These are phyloP conservation scores for Drosophila paranaensis DNA, from an alignment of 2,888 invertebrate species.

Conservation along the genomic window DNA sequence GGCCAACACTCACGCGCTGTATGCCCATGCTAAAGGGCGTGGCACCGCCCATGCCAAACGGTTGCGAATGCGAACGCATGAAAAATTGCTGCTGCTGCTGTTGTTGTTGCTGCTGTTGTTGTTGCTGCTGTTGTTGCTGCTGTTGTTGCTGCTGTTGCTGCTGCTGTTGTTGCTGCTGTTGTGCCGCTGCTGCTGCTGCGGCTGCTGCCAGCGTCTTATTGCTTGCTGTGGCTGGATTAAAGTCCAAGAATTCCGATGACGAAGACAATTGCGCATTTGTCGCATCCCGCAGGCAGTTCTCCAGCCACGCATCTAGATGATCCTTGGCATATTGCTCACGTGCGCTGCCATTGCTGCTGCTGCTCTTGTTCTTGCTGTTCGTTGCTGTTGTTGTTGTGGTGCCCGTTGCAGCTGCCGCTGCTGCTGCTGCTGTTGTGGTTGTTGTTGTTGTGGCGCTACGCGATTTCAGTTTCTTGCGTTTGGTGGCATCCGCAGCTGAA, in stretches of 20 bases:
- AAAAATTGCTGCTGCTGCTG: constrained; percentile 73
- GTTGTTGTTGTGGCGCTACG: constrained; percentile 73
- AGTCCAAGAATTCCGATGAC: constrained; percentile 84
- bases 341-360: constrained; percentile 51
- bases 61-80: constrained; percentile 69
- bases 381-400: constrained; percentile 25
- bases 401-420: constrained; percentile 28
- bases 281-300: constrained; percentile 84
- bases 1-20: constrained; percentile 79
- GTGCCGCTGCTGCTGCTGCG: constrained; percentile 48
- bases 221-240: constrained; percentile 77
- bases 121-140: constrained; percentile 53
- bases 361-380: constrained; percentile 39
- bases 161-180: constrained; percentile 55
- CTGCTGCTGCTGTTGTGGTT: constrained; percentile 20
- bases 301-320: constrained; percentile 84
- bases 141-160: constrained; percentile 56
- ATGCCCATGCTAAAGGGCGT: constrained; percentile 83
- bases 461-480: constrained; percentile 84
- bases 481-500: constrained; percentile 75
- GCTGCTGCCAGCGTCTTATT: constrained; percentile 51
- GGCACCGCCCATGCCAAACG: constrained; percentile 60
- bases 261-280: constrained; percentile 83
- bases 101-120: constrained; percentile 58
- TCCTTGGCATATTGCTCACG: constrained; percentile 78